phyloP scores from a whole-genome alignment of 2,113 vertebrate species.

The Pterocles gutturalis region DNA sequence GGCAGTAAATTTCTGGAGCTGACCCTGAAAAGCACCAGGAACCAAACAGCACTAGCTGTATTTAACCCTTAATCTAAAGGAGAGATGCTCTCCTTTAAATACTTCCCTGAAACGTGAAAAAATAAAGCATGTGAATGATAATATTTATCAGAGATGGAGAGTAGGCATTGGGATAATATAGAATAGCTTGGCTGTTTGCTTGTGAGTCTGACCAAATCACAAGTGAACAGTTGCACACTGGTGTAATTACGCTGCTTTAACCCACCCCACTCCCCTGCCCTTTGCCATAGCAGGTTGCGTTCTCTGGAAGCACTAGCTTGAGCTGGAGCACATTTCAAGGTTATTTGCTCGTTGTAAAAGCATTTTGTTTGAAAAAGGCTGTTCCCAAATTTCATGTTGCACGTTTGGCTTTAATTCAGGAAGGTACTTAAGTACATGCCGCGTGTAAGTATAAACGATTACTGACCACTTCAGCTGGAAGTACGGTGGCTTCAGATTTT shows the following conservation, averaged over 20 bases:
- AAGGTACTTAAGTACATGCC: background rate
- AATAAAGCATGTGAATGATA: rapidly evolving
- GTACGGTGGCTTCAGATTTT: slow-evolving; percentile 8
- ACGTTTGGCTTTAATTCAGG: background rate
- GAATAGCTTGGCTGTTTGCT: background rate
- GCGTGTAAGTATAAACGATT: background rate
- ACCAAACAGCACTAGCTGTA: background rate
- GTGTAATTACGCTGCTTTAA: background rate
- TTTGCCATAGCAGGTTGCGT: background rate
- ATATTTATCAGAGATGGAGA: background rate
- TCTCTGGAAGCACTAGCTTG: background rate
- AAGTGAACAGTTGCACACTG: background rate
- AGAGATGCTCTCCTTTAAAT: background rate
- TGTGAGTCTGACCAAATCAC: rapidly evolving
- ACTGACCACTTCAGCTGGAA: background rate
- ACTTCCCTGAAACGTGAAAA: background rate
- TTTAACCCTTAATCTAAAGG: background rate
- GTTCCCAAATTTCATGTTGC: background rate
- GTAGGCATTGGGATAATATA: background rate
- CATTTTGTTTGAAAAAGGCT: background rate
- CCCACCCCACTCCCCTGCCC: background rate
- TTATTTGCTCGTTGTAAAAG: background rate
- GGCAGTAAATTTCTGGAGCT: background rate
- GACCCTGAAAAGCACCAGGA: background rate
- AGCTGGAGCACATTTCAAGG: background rate